Evolutionary conservation across 2,797 vertebrate species (phyloP).

Genomic region (Melanotaenia boesemani): DNA sequence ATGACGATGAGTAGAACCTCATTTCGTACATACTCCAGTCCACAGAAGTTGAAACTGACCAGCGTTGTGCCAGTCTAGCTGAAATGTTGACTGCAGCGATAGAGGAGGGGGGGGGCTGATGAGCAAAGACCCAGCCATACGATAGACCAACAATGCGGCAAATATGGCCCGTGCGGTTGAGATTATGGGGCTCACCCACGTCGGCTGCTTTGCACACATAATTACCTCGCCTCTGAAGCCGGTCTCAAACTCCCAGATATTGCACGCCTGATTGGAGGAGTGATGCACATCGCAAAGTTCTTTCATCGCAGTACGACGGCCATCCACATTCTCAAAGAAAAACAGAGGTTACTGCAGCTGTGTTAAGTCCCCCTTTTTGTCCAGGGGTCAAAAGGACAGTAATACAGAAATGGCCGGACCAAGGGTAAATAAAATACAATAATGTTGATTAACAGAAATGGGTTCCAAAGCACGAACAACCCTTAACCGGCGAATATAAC

Average conservation of each 20-base stretch:
- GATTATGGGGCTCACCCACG: neutral
- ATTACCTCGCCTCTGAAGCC: neutral
- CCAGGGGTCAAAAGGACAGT: too few relatives aligned
- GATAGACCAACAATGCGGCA: neutral
- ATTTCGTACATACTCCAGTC: neutral
- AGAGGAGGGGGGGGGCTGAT: neutral
- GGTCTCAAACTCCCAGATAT: neutral
- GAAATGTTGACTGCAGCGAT: neutral
- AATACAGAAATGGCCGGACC: too few relatives aligned
- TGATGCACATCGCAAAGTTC: neutral
- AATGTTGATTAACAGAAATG: too few relatives aligned
- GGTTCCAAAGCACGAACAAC: too few relatives aligned
- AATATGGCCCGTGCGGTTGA: neutral
- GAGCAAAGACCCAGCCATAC: neutral
- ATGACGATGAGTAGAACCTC: neutral
- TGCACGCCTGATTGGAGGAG: neutral
- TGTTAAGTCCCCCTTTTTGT: too few relatives aligned
- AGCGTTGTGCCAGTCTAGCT: neutral
- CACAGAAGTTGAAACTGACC: neutral
- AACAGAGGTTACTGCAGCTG: neutral
- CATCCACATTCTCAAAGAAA: neutral
- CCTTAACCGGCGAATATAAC: too few relatives aligned
- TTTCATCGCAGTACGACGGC: slow-evolving; percentile 1
- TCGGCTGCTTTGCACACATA: neutral
- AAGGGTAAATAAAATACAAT: too few relatives aligned